Evolutionary conservation across 2,888 invertebrate genomes (phyloP).

Genomic region (Sylvicola fuscatus): DNA sequence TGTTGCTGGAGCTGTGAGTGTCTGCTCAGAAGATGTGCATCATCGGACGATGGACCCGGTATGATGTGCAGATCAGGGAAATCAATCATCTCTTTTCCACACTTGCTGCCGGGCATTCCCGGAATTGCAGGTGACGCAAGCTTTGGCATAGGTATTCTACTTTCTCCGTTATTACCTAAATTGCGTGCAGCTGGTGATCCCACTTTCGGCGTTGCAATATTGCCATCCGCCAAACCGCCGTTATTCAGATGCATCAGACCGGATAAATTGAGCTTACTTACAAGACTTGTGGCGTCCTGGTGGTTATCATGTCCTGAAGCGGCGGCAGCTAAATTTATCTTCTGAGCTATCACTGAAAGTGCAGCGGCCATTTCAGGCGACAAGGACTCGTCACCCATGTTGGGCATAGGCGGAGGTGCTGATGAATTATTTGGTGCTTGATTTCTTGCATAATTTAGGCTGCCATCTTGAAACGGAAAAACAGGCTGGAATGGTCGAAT

Average conservation of each 20-base stretch:
- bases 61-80: too few relatives aligned
- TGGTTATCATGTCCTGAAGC: conserved; percentile 22
- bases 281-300: conserved; percentile 28
- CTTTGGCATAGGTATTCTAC: conserved; percentile 6
- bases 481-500: conserved; percentile 21
- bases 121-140: conserved; percentile 16
- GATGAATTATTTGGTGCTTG: conserved; percentile 34
- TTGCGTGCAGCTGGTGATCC: conserved; percentile 27
- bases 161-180: conserved; percentile 3
- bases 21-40: too few relatives aligned
- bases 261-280: conserved; percentile 23
- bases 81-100: too few relatives aligned
- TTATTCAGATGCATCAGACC: conserved; percentile 14
- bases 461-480: conserved; percentile 39
- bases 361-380: conserved; percentile 61
- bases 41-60: too few relatives aligned
- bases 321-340: conserved; percentile 52
- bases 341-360: conserved; percentile 71
- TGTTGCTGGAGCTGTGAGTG: neutral
- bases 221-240: conserved; percentile 16
- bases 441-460: conserved; percentile 30
- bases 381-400: conserved; percentile 26
- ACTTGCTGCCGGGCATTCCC: conserved; percentile 11
- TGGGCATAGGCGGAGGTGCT: conserved; percentile 31
- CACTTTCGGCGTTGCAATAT: conserved; percentile 15